A percentile compares a stretch with the other conserved stretches of the same genome.
Evolutionary conservation across 2,888 invertebrate genomes (phyloP).

Genomic region (Drosophila dives): DNA sequence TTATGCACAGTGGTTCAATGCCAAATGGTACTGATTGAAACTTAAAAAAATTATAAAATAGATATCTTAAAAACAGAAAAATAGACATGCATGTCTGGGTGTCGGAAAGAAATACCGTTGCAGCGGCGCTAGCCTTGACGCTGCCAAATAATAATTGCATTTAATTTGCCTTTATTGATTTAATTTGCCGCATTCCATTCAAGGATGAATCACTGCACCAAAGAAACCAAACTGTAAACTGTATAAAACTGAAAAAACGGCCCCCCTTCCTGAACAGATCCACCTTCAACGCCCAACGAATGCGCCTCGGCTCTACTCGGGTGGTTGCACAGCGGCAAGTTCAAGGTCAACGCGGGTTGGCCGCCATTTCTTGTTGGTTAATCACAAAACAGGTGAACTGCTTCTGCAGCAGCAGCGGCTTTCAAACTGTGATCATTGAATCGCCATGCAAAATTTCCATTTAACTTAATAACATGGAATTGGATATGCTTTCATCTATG

Average conservation of each 20-base stretch:
- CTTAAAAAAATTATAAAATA: background rate
- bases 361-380: slow-evolving; percentile 1
- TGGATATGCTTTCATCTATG: slow-evolving; percentile 43
- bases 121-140: slow-evolving; percentile 36
- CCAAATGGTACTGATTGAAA: background rate
- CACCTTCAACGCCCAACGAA: background rate
- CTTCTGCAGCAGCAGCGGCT: slow-evolving; percentile 16
- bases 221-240: background rate
- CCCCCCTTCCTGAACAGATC: background rate
- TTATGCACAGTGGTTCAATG: background rate
- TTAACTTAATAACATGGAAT: slow-evolving; percentile 50
- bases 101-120: background rate
- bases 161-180: slow-evolving; percentile 70
- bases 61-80: background rate
- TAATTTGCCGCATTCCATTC: slow-evolving; percentile 50
- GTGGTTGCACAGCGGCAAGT: slow-evolving; percentile 50
- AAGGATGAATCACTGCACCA: slow-evolving; percentile 33
- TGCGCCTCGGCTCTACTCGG: background rate
- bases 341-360: slow-evolving; percentile 58
- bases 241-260: background rate
- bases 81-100: background rate
- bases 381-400: slow-evolving; percentile 33
- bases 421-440: slow-evolving; percentile 41
- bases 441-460: slow-evolving; percentile 18
- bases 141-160: slow-evolving; percentile 51